phyloP scores from a whole-genome alignment of 2,797 vertebrate genomes.

The Cossypha heuglini region DNA sequence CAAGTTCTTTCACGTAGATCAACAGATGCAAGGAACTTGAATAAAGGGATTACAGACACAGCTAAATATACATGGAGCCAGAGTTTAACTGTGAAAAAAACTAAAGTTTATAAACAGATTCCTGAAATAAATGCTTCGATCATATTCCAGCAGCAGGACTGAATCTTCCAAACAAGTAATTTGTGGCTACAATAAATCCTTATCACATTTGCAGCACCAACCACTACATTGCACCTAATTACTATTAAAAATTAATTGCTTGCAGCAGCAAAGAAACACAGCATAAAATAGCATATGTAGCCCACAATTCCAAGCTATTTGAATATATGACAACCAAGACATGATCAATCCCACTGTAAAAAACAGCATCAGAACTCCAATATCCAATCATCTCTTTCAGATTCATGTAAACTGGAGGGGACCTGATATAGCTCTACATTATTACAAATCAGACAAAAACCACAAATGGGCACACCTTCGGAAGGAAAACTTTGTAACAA shows the following conservation, averaged over 20 bases:
- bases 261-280: background rate
- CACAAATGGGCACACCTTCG: rapidly evolving
- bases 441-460: background rate
- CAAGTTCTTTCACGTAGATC: background rate
- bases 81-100: background rate
- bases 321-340: background rate
- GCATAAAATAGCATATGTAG: background rate
- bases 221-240: background rate
- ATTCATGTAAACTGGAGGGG: background rate
- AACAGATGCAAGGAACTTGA: background rate
- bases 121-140: background rate
- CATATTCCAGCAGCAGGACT: background rate
- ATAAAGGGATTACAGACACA: background rate
- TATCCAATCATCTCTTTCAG: background rate
- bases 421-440: background rate
- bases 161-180: background rate
- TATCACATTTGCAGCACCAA: background rate
- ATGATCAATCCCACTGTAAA: background rate
- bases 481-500: background rate
- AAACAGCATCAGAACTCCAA: background rate
- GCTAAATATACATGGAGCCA: background rate
- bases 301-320: background rate
- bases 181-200: background rate
- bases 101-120: background rate
- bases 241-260: background rate